phyloP scores from a whole-genome alignment of 2,797 vertebrate genomes.

The Tarsius wallacei region DNA sequence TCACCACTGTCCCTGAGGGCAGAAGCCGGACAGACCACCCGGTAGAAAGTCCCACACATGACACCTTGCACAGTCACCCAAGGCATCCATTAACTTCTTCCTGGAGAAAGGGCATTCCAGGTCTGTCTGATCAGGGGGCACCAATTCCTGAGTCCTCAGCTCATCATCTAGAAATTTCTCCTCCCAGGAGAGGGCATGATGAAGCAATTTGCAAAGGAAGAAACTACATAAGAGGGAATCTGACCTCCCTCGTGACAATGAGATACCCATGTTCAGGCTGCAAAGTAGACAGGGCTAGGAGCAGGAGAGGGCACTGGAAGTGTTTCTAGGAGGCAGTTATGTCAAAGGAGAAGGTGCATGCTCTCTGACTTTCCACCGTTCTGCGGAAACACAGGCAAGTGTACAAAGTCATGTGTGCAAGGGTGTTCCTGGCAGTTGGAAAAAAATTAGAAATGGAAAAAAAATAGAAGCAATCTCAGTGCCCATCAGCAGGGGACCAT shows the following conservation, averaged over 20 bases:
- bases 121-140: background rate
- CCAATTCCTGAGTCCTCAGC: background rate
- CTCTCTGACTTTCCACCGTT: background rate
- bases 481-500: too few species aligned
- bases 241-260: background rate
- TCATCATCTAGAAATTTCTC: conserved; percentile 3
- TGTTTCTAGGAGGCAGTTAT: background rate
- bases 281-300: background rate
- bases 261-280: background rate
- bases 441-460: background rate
- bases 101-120: background rate
- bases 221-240: background rate
- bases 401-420: background rate
- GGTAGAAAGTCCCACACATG: background rate
- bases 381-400: background rate
- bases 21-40: background rate
- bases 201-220: background rate
- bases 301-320: background rate
- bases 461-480: background rate
- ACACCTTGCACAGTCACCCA: background rate
- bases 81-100: background rate
- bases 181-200: background rate
- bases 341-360: background rate
- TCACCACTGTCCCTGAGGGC: background rate
- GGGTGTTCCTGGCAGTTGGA: background rate